Conservation (phyloP, 2,113 vertebrate genomes). For the Ranitomeya imitator region DNA sequence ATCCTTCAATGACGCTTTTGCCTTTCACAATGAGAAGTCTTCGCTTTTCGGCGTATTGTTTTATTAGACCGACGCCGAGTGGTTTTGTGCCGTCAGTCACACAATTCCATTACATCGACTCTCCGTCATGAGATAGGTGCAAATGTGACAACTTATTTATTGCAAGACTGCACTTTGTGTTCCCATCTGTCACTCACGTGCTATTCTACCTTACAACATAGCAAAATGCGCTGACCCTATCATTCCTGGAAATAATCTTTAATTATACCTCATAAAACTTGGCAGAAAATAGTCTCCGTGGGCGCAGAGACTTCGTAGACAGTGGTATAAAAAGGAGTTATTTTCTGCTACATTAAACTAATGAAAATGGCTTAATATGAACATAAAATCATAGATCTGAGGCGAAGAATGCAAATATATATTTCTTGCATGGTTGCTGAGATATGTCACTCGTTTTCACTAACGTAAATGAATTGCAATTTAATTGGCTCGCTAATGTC, state of each 20-base stretch:
- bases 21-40: neutral
- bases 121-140: constrained; percentile 28
- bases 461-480: constrained; percentile 8
- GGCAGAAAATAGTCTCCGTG: constrained; percentile 34
- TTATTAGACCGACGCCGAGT: neutral
- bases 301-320: constrained; percentile 15
- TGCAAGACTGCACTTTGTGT: constrained; percentile 53
- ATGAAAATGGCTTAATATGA: constrained; percentile 40
- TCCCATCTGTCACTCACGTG: constrained; percentile 40
- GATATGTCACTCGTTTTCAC: constrained; percentile 26
- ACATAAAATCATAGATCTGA: constrained; percentile 37
- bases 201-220: constrained; percentile 30
- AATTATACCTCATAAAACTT: constrained; percentile 47
- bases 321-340: constrained; percentile 32
- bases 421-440: constrained; percentile 19
- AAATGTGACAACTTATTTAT: constrained; percentile 50
- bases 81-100: constrained; percentile 30
- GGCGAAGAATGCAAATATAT: constrained; percentile 20
- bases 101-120: constrained; percentile 18
- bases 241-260: constrained; percentile 50
- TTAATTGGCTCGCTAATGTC: constrained; percentile 36
- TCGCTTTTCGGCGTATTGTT: neutral
- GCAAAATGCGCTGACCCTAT: constrained; percentile 45
- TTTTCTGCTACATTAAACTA: constrained; percentile 47
- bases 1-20: constrained; percentile 15